phyloP scores from a whole-genome alignment of 2,797 vertebrate species.

The Rhynchonycteris naso region DNA sequence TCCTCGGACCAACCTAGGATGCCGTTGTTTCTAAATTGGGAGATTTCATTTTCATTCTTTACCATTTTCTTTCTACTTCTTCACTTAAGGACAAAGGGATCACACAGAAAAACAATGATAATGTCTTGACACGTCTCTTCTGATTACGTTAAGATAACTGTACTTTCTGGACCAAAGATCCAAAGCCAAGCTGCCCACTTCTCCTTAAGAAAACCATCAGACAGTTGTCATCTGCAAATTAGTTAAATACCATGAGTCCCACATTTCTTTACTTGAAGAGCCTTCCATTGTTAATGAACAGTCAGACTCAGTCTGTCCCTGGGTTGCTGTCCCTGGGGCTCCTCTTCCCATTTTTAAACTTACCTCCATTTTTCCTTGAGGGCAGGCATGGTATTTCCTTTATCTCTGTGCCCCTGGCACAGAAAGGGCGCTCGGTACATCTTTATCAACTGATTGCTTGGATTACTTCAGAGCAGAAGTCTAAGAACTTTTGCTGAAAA shows the following conservation, averaged over 20 bases:
- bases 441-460: background rate
- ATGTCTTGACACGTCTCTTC: background rate
- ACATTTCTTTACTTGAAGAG: background rate
- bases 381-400: background rate
- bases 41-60: background rate
- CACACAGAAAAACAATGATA: background rate
- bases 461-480: slow-evolving; percentile 4
- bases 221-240: background rate
- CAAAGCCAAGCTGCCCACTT: background rate
- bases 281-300: background rate
- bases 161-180: slow-evolving; percentile 16
- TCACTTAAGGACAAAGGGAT: background rate
- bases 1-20: background rate
- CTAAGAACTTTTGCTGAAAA: slow-evolving; percentile 43
- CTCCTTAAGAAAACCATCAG: slow-evolving; percentile 10
- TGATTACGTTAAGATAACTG: background rate
- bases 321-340: background rate
- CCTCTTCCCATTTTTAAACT: background rate
- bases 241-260: background rate
- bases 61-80: background rate
- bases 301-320: background rate
- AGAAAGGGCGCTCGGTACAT: background rate
- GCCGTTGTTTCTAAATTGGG: background rate
- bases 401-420: background rate
- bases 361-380: background rate